Percentiles rank a stretch among this genome's conserved stretches.
These are phyloP conservation scores for Tenthredo notha DNA, from an alignment of 2,888 invertebrate species.

Conservation along the genomic window DNA sequence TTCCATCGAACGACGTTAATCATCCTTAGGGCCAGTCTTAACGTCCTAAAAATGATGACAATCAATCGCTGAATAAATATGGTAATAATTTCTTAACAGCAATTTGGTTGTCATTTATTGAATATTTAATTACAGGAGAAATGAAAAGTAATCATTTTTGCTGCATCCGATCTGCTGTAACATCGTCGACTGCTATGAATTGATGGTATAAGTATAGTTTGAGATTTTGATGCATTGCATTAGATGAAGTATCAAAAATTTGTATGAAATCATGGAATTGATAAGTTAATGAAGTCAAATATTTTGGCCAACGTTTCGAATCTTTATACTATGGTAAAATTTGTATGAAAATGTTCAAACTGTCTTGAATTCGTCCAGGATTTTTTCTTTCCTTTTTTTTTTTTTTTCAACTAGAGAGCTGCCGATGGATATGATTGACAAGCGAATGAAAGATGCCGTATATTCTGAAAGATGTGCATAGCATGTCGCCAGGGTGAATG, in stretches of 20 bases:
- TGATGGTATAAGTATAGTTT: background rate
- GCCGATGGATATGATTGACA: background rate
- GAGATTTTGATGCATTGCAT: background rate
- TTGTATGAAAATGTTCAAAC: background rate
- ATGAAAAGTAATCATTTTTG: background rate
- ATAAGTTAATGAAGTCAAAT: background rate
- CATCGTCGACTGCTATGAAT: background rate
- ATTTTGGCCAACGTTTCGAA: background rate
- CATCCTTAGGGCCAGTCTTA: background rate
- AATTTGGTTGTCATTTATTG: background rate
- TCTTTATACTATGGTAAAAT: background rate
- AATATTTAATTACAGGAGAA: background rate
- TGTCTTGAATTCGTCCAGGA: background rate
- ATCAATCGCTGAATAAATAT: background rate
- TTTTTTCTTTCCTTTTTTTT: background rate
- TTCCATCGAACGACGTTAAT: background rate
- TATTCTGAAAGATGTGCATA: slow-evolving; percentile 5
- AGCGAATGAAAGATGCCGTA: background rate
- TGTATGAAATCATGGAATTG: background rate
- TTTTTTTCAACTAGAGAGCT: background rate
- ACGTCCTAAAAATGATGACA: background rate
- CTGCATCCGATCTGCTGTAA: background rate
- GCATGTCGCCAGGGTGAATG: slow-evolving; percentile 29
- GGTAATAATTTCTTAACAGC: background rate
- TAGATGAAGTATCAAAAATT: background rate